These are phyloP conservation scores for Hedychridium roseum DNA, from an alignment of 2,888 invertebrate genomes.

Conservation along the genomic window DNA sequence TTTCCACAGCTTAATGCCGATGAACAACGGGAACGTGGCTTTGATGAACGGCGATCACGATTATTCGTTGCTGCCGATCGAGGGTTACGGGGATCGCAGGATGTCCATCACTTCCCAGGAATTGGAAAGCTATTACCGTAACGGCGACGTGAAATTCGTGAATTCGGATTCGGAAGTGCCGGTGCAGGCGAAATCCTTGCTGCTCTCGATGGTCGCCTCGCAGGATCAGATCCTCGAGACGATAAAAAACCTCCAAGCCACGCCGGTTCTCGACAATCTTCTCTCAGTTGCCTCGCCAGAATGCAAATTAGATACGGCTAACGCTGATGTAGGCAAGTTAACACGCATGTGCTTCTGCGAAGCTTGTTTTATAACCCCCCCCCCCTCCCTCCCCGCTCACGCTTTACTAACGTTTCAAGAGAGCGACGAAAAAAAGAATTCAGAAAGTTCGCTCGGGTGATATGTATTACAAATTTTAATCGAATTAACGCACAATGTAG, in stretches of 20 bases:
- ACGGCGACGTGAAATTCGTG: conserved; percentile 27
- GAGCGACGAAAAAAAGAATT: no score
- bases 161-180: conserved; percentile 35
- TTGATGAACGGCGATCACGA: conserved; percentile 29
- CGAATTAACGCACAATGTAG: no score
- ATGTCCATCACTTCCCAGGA: conserved; percentile 36
- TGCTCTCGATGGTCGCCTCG: conserved; percentile 50
- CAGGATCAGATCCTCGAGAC: conserved; percentile 51
- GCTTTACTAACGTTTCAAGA: conserved; percentile 5
- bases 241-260: conserved; percentile 51
- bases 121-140: conserved; percentile 27
- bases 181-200: conserved; percentile 37
- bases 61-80: conserved; percentile 23
- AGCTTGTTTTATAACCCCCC: no score
- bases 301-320: no score
- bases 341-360: conserved; percentile 40
- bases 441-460: no score
- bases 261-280: conserved; percentile 54
- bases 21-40: conserved; percentile 26
- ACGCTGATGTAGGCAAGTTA: conserved; percentile 55
- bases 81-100: conserved; percentile 24
- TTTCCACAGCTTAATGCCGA: conserved; percentile 27
- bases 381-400: not conserved
- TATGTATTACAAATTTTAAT: no score
- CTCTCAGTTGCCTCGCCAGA: conserved; percentile 50